These are phyloP conservation scores for Natrix natrix DNA, from an alignment of 2,797 vertebrate species.

Conservation along the genomic window DNA sequence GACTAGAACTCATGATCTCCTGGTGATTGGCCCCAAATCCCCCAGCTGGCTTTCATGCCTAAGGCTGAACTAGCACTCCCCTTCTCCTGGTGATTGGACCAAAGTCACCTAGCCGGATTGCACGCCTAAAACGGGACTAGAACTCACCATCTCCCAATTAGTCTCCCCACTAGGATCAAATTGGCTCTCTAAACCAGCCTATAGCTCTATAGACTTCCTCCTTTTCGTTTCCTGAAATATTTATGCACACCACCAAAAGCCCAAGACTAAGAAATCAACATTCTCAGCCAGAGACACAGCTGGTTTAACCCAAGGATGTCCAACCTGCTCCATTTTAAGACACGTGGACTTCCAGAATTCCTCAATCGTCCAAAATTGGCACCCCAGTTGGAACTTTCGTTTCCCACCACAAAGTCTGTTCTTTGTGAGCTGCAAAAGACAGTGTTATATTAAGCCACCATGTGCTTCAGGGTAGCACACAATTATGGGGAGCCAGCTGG, in stretches of 20 bases:
- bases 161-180: not conserved
- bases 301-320: not conserved
- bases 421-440: not conserved
- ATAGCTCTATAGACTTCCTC: not conserved
- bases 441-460: not conserved
- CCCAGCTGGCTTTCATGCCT: too few relatives aligned
- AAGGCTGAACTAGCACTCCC: too few relatives aligned
- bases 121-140: rapidly evolving
- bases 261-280: not conserved
- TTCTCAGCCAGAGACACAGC: not conserved
- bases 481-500: not conserved
- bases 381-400: not conserved
- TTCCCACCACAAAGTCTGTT: not conserved
- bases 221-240: not conserved
- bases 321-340: not conserved
- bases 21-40: too few relatives aligned
- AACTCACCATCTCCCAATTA: too few relatives aligned
- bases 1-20: too few relatives aligned
- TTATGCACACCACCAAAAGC: too few relatives aligned
- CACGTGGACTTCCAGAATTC: not conserved
- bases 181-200: not conserved
- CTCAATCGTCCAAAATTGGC: not conserved
- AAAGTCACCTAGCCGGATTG: too few relatives aligned
- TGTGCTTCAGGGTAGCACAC: not conserved
- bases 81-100: too few relatives aligned